A percentile compares a stretch with the other conserved stretches of the same genome.
Evolutionary conservation across 2,888 invertebrate species (phyloP).

Genomic region (Sminthurides aquaticus): DNA sequence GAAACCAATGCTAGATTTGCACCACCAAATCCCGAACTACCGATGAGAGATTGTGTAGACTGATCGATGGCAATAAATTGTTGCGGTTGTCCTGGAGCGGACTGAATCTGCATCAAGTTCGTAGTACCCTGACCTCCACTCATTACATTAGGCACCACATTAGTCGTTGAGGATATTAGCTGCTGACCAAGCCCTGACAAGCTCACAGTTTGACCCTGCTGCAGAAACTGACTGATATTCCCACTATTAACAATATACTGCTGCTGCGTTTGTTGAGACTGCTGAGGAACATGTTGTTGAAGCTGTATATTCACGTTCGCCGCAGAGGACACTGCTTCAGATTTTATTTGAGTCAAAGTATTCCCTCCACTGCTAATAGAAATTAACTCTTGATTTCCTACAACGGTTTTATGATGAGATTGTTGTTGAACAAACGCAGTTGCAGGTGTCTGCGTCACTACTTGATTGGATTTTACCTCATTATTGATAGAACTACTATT

Average conservation of each 20-base stretch:
- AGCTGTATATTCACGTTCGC: neutral
- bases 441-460: neutral
- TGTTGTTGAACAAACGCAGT: slow-evolving; percentile 8
- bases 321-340: neutral
- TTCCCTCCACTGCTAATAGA: neutral
- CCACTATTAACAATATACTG: slow-evolving; percentile 16
- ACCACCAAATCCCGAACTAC: slow-evolving; percentile 30
- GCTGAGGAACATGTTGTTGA: neutral
- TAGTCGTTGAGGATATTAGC: slow-evolving; percentile 22
- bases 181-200: slow-evolving; percentile 22
- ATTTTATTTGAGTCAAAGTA: neutral
- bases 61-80: slow-evolving; percentile 41
- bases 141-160: slow-evolving; percentile 21
- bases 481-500: slow-evolving; percentile 5
- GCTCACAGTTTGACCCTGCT: slow-evolving; percentile 23
- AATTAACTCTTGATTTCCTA: neutral
- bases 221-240: slow-evolving; percentile 23
- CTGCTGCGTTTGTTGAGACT: slow-evolving; percentile 18
- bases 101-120: slow-evolving; percentile 33
- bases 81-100: slow-evolving; percentile 32
- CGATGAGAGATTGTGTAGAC: slow-evolving; percentile 29
- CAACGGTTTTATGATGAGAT: neutral
- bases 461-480: neutral
- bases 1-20: slow-evolving; percentile 38
- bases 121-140: slow-evolving; percentile 10